Percentiles rank a stretch among this genome's conserved stretches.
Evolutionary conservation across 2,888 invertebrate genomes (phyloP).

Genomic region (Chelonus formosanus): DNA sequence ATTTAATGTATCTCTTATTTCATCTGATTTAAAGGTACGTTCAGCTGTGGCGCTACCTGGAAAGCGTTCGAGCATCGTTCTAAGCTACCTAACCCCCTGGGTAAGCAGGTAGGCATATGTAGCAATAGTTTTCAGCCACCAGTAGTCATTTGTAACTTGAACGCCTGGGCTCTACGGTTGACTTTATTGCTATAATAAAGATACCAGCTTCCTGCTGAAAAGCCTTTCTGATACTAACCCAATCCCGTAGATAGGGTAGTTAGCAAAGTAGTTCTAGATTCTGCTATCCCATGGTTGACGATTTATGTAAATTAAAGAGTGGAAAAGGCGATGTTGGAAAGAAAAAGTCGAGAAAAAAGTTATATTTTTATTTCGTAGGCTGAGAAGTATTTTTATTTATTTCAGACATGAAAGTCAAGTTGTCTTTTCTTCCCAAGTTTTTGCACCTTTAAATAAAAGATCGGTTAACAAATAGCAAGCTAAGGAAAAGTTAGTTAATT

Average conservation of each 20-base stretch:
- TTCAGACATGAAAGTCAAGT: no score
- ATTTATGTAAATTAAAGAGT: slow-evolving; percentile 37
- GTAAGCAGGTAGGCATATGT: slow-evolving; percentile 32
- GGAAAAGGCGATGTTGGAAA: slow-evolving; percentile 19
- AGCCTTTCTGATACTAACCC: slow-evolving; percentile 28
- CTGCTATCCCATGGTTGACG: slow-evolving; percentile 27
- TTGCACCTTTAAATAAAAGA: no score
- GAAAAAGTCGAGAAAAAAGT: background rate
- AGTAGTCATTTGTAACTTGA: slow-evolving; percentile 57
- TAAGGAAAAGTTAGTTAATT: no score
- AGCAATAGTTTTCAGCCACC: slow-evolving; percentile 54
- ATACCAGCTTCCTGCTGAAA: slow-evolving; percentile 46
- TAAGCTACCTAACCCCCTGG: slow-evolving; percentile 2
- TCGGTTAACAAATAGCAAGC: no score
- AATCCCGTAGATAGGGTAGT: slow-evolving; percentile 13
- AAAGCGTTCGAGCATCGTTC: background rate
- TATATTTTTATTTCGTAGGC: no score
- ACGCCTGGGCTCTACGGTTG: slow-evolving; percentile 34
- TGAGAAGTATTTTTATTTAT: no score
- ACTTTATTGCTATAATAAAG: slow-evolving; percentile 58
- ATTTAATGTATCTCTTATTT: slow-evolving; percentile 52
- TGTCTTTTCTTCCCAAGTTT: background rate
- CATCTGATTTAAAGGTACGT: slow-evolving; percentile 40
- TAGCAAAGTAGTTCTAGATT: slow-evolving; percentile 22
- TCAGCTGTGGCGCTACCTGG: slow-evolving; percentile 34